Percentiles rank a stretch among this genome's conserved stretches.
Conservation (phyloP, 2,888 invertebrate species). For the Penaeus monodon region DNA sequence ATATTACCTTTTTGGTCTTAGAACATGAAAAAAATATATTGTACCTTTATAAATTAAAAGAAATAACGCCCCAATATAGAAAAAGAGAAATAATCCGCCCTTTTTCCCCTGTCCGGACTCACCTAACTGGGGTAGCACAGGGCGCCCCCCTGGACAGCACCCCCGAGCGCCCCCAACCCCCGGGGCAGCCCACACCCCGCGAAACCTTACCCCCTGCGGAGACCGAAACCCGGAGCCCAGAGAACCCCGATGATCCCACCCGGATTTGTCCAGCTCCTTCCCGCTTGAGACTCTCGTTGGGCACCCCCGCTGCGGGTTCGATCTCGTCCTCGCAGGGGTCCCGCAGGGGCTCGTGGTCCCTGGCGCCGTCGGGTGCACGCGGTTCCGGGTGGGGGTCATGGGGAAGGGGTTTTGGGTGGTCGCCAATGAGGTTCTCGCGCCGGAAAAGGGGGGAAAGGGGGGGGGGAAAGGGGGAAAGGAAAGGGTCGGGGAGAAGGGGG, state of each 20-base stretch:
- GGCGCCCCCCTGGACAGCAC: slow-evolving; percentile 89
- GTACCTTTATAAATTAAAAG: too few relatives aligned
- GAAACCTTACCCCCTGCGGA: slow-evolving; percentile 84
- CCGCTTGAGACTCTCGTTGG: slow-evolving; percentile 76
- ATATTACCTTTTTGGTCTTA: too few relatives aligned
- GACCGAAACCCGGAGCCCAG: slow-evolving; percentile 91
- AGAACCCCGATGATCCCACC: slow-evolving; percentile 97
- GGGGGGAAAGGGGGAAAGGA: too few relatives aligned
- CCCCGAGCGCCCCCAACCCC: slow-evolving; percentile 88
- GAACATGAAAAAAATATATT: too few relatives aligned
- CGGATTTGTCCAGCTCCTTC: slow-evolving; percentile 85
- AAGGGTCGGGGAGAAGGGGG: too few relatives aligned
- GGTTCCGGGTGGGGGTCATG: not conserved
- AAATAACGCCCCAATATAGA: too few relatives aligned
- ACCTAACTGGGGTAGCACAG: slow-evolving; percentile 96
- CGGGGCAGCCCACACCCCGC: slow-evolving; percentile 90
- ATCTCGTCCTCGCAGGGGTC: not conserved
- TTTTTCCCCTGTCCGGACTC: slow-evolving; percentile 71
- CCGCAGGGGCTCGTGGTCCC: not conserved
- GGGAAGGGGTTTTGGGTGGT: too few relatives aligned
- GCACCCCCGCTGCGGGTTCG: not conserved
- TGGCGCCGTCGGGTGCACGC: slow-evolving; percentile 22
- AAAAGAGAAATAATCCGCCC: too few relatives aligned
- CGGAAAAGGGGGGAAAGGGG: too few relatives aligned
- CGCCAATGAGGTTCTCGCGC: too few relatives aligned